Conservation (phyloP, 2,888 invertebrate genomes). For the Pristionchus maxplancki region DNA sequence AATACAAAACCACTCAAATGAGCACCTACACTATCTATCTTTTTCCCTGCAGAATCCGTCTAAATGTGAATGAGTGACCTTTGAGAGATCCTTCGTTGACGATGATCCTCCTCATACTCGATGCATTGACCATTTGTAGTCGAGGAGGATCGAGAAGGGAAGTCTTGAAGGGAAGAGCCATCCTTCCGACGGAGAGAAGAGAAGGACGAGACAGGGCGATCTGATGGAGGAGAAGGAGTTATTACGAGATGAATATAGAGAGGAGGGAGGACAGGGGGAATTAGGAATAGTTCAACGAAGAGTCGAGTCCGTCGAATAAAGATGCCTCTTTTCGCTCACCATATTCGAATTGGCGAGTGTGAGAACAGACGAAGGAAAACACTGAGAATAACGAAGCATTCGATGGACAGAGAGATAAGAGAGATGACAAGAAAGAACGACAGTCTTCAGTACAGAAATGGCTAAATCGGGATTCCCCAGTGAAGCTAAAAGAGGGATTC, state of each 20-base stretch:
- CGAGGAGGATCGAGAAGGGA: slow-evolving; percentile 9
- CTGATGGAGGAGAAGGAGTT: neutral
- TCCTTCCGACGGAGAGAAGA: neutral
- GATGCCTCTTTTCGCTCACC: neutral
- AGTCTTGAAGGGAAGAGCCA: slow-evolving; percentile 36
- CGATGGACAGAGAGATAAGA: neutral
- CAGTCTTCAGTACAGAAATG: neutral
- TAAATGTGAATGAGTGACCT: too few species aligned
- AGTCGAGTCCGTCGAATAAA: neutral
- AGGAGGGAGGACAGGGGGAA: too few species aligned
- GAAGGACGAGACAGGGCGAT: neutral
- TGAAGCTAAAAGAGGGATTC: neutral
- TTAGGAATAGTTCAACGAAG: neutral
- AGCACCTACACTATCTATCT: too few species aligned
- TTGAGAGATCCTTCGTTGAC: neutral
- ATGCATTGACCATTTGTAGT: slow-evolving; percentile 7
- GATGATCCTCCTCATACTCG: slow-evolving; percentile 23
- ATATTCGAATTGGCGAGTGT: neutral
- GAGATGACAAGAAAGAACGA: neutral
- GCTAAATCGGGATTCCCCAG: neutral
- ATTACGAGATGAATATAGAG: neutral
- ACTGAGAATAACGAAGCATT: neutral
- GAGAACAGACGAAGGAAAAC: slow-evolving; percentile 12
- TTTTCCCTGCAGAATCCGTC: too few species aligned
- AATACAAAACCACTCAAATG: neutral